Percentiles rank a stretch among this genome's conserved stretches.
phyloP scores from a whole-genome alignment of 2,888 invertebrate species.

The Sipunculus nudus region DNA sequence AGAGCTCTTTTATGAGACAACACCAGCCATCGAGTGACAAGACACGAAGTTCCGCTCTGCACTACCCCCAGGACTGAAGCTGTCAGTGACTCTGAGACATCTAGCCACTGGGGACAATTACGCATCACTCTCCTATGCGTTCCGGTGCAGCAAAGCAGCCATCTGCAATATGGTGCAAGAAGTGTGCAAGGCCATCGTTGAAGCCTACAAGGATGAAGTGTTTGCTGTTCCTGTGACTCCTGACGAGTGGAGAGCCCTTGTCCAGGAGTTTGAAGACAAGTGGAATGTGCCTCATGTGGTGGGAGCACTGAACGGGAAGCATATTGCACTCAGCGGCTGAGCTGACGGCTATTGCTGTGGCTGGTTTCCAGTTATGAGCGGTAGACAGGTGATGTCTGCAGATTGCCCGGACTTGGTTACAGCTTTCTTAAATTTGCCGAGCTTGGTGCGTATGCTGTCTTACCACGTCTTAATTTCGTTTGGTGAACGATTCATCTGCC shows the following conservation, averaged over 20 bases:
- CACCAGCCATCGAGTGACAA: slow-evolving; percentile 19
- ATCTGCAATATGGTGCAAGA: slow-evolving; percentile 26
- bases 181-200: slow-evolving; percentile 34
- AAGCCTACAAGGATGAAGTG: slow-evolving; percentile 31
- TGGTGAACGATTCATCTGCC: no score
- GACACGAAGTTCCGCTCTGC: slow-evolving; percentile 23
- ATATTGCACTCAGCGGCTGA: slow-evolving; percentile 27
- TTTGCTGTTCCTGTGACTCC: slow-evolving; percentile 21
- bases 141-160: slow-evolving; percentile 19
- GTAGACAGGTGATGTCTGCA: no score
- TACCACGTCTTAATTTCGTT: no score
- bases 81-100: slow-evolving; percentile 33
- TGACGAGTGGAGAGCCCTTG: slow-evolving; percentile 25
- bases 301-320: slow-evolving; percentile 36
- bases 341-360: slow-evolving; percentile 25
- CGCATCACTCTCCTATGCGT: slow-evolving; percentile 32
- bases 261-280: slow-evolving; percentile 27
- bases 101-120: slow-evolving; percentile 36
- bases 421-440: no score
- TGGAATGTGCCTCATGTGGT: slow-evolving; percentile 28
- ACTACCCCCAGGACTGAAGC: slow-evolving; percentile 28
- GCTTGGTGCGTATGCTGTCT: no score
- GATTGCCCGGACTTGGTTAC: no score
- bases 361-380: no score
- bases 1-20: slow-evolving; percentile 30